Base-by-base conservation (phyloP, 2,797 vertebrate species). In the Antennarius maculatus region DNA sequence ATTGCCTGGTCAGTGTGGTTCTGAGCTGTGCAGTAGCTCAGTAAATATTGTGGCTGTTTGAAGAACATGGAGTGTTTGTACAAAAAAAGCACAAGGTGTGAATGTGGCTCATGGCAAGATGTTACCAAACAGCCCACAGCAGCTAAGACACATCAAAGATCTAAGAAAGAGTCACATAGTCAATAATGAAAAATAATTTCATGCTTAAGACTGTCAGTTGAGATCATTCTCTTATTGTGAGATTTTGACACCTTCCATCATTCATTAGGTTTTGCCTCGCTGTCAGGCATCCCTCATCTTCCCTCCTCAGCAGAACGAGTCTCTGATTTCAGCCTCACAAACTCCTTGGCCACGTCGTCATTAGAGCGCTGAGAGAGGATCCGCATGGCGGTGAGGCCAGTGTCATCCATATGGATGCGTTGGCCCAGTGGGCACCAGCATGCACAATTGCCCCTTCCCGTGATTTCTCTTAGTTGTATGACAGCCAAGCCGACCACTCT, bases 341-440 rank as follows among this genome's bases (percentile, higher is more conserved):
- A 99, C 87, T 99, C 97, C 81, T 95, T 96, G 69, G 97, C 97
- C 77, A 99, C 97, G 69, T 99, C 97, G 1, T 99, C 97, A 34
- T 94, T 97, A 85, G 95, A 95, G 85, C 97, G 95, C 88, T 99
- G 97, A 12, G 97, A 99, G 42, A 99, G 95, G 87, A 99, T 99
- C 42, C 97, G 91, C 86, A 98, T 92, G 76, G 97, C 89, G 4
- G 97, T 99, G 80, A 98, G 93, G 60, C 97, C 97, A 0, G 97
- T 99, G 69, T 99, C 96, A 54, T 99, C 97, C 95, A 98, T 97
- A 81, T 95, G 89, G 71, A 99, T 92, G 71, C 94, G 94, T 8
- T 94, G 91, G 15, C 96, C 97, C 2, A 99, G 90, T 0, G 96
- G 95, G 67, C 96, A 97, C 97, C 96, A 99, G 92, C 96, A 98